phyloP scores from a whole-genome alignment of 2,113 vertebrate genomes.

The Epinephelus moara region DNA sequence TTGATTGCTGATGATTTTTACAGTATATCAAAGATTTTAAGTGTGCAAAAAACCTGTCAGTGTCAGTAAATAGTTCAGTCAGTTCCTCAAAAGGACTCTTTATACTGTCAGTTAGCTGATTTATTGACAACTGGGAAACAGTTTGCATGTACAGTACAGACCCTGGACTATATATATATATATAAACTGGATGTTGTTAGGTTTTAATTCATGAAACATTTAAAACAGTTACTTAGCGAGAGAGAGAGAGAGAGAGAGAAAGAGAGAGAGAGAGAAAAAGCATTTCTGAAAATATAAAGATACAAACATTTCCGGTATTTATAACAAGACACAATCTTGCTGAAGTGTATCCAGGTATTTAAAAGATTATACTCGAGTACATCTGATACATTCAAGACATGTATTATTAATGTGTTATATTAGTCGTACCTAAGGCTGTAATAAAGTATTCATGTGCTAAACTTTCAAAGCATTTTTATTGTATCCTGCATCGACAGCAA shows the following conservation, averaged over 20 bases:
- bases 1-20: background rate
- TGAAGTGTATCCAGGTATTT: background rate
- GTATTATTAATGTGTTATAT: background rate
- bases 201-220: background rate
- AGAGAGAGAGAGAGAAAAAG: background rate
- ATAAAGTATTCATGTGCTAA: background rate
- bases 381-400: background rate
- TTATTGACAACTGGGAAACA: background rate
- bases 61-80: background rate
- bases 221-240: background rate
- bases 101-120: background rate
- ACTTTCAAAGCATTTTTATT: background rate
- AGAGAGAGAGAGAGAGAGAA: no score
- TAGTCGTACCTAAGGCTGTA: constrained; percentile 1
- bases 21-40: background rate
- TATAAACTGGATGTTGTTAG: background rate
- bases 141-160: background rate
- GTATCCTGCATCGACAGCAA: background rate
- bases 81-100: background rate
- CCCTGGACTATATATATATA: background rate
- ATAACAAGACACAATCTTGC: background rate
- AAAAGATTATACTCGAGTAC: background rate
- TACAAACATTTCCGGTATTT: background rate
- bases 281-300: background rate
- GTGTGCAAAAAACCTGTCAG: background rate